Evolutionary conservation across 2,888 invertebrate species (phyloP), one percentile per base, ranked within the genome.

Genomic region (Dilophus febrilis): DNA sequence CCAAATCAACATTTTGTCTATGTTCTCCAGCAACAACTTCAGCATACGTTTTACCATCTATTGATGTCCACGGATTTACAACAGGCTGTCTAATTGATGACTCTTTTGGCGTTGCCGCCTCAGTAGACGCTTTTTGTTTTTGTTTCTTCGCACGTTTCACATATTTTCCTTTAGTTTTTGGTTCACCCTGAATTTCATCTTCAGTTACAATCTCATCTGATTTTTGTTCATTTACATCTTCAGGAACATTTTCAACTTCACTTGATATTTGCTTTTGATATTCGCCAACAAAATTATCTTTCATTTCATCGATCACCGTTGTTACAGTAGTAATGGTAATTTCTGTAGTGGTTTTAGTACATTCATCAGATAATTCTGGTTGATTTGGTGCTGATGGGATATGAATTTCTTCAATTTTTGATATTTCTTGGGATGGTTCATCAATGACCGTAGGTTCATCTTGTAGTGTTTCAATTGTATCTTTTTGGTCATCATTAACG

Each of bases 11-110:
- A 18, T 19, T 22, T 17, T 28, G n/a, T 6, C 17, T 18, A 22
- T n/a, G 7, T 18, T 50, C 52, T 50, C 68, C 66, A 14, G 73
- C 71, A 7, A 79, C 64, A 28, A 79, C 70, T 58, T 76, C 73
- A 16, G 80, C 80, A 51, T 80, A 80, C 0, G 79, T 76, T 58
- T 77, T 79, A 1, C 70, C 71, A 45, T 74, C 75, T 29, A 64
- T 47, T 50, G 62, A 64, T n/a, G 56, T 53, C 71, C 71, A 72
- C 17, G 70, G 62, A 51, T 68, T 70, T 22, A 18, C 19, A 18
- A 32, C 13, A 18, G 22, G 17, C 31, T 19, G 30, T 6, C 30
- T 14, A 30, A 30, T 13, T 10, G 30, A 11, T 12, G 2, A 14
- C 11, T 30, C 30, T 30, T 30, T 12, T 7, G 11, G 16, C 3